Evolutionary conservation across 1,140 invertebrate species (phyloP).

Genomic region (Dendroctonus valens): DNA sequence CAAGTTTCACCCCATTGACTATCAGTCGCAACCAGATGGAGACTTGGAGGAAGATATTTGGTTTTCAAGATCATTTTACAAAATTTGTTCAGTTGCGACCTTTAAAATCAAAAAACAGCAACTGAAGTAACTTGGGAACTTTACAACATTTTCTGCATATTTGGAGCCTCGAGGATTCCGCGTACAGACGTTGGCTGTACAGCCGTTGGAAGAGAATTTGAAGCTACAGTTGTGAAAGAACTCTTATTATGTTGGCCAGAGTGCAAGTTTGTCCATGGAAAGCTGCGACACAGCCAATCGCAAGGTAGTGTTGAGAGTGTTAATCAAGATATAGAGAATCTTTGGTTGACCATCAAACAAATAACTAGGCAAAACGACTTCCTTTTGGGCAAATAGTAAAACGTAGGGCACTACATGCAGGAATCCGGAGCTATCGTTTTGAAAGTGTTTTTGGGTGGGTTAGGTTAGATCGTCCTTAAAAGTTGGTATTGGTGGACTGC

Average conservation of each 20-base stretch:
- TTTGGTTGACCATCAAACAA: conserved; percentile 41
- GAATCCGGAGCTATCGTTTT: background rate
- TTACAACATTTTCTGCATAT: conserved; percentile 41
- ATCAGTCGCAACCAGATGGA: no score
- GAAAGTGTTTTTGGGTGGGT: conserved; percentile 1
- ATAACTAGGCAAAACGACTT: conserved; percentile 44
- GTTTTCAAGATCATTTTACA: conserved; percentile 52
- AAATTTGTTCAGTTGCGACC: conserved; percentile 50
- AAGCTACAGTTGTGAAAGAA: conserved; percentile 19
- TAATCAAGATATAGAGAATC: conserved; percentile 49
- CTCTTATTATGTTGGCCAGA: conserved; percentile 44
- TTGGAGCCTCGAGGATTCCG: conserved; percentile 45
- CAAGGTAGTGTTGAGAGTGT: no score
- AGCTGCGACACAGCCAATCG: conserved; percentile 38
- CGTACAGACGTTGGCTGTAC: no score
- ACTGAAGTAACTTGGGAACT: conserved; percentile 18
- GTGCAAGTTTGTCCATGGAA: conserved; percentile 45
- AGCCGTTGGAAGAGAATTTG: conserved; percentile 45
- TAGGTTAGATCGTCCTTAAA: no score
- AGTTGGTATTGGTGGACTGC: background rate
- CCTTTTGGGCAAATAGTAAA: conserved; percentile 45
- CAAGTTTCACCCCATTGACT: conserved; percentile 55
- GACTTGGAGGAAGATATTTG: conserved; percentile 51
- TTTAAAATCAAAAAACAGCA: conserved; percentile 32
- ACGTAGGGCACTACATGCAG: conserved; percentile 31